Evolutionary conservation across 2,888 invertebrate genomes (phyloP).

Genomic region (Blastobasis lacticolella): DNA sequence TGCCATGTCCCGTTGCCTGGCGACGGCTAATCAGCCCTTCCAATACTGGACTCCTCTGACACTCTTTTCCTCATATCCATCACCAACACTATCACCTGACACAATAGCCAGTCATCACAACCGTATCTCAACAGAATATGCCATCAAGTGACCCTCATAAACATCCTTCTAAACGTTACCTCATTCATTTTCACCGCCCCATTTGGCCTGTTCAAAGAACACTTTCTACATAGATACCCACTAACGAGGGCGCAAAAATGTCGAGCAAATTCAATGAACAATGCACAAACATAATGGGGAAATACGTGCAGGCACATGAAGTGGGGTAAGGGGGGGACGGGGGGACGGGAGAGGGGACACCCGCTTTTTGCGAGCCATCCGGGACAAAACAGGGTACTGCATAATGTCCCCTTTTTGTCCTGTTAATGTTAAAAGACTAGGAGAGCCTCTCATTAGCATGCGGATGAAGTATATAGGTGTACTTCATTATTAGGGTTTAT

Average conservation of each 20-base stretch:
- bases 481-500: too few species aligned
- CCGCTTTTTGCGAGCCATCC: slow-evolving; percentile 29
- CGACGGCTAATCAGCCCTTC: too few species aligned
- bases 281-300: slow-evolving; percentile 28
- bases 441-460: too few species aligned
- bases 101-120: slow-evolving; percentile 1
- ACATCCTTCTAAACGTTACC: slow-evolving; percentile 18
- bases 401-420: slow-evolving; percentile 24
- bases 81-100: slow-evolving; percentile 10
- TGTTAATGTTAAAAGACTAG: slow-evolving; percentile 6
- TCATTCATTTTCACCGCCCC: slow-evolving; percentile 29
- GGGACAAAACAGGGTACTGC: slow-evolving; percentile 20
- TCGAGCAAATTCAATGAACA: slow-evolving; percentile 38
- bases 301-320: not conserved
- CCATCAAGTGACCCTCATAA: slow-evolving; percentile 22
- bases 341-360: slow-evolving; percentile 18
- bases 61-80: too few species aligned
- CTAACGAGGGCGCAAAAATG: slow-evolving; percentile 20
- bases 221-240: slow-evolving; percentile 20
- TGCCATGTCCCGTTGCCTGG: too few species aligned
- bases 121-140: not conserved
- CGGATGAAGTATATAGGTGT: too few species aligned
- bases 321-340: slow-evolving; percentile 9
- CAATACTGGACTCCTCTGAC: too few species aligned
- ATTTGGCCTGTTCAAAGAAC: slow-evolving; percentile 30